Evolutionary conservation across 2,113 vertebrate species (phyloP).

Genomic region (Melanotaenia duboulayi): DNA sequence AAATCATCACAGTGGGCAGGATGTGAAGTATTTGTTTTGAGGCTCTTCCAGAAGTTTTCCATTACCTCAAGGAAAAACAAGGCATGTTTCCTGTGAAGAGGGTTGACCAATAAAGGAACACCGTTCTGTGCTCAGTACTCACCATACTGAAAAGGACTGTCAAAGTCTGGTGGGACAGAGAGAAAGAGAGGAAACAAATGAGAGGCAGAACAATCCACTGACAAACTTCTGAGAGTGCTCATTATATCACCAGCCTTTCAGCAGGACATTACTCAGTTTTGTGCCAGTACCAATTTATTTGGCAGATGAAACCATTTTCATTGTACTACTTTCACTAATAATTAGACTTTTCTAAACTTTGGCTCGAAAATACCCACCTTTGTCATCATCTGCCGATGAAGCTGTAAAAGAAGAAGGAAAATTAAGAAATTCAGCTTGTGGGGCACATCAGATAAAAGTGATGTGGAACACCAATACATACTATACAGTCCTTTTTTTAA

Average conservation of each 20-base stretch:
- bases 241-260: constrained; percentile 34
- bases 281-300: constrained; percentile 24
- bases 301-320: constrained; percentile 12
- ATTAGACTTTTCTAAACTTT: constrained; percentile 43
- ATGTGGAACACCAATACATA: constrained; percentile 3
- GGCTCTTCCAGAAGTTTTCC: constrained; percentile 60
- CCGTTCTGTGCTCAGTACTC: constrained; percentile 60
- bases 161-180: constrained; percentile 68
- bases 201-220: constrained; percentile 46
- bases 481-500: neutral
- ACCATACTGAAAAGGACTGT: constrained; percentile 84
- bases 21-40: constrained; percentile 26
- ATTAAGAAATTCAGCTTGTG: constrained; percentile 22
- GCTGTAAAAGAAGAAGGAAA: constrained; percentile 62
- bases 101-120: constrained; percentile 21
- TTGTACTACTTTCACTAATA: constrained; percentile 32
- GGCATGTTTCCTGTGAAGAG: constrained; percentile 67
- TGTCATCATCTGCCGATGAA: constrained; percentile 62
- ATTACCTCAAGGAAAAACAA: constrained; percentile 51
- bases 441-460: constrained; percentile 13
- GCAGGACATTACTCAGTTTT: constrained; percentile 34
- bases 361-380: constrained; percentile 67
- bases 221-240: constrained; percentile 52
- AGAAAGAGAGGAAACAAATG: constrained; percentile 43
- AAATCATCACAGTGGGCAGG: neutral